These are phyloP conservation scores for Psophia crepitans DNA, from an alignment of 2,113 vertebrate species.

Conservation along the genomic window DNA sequence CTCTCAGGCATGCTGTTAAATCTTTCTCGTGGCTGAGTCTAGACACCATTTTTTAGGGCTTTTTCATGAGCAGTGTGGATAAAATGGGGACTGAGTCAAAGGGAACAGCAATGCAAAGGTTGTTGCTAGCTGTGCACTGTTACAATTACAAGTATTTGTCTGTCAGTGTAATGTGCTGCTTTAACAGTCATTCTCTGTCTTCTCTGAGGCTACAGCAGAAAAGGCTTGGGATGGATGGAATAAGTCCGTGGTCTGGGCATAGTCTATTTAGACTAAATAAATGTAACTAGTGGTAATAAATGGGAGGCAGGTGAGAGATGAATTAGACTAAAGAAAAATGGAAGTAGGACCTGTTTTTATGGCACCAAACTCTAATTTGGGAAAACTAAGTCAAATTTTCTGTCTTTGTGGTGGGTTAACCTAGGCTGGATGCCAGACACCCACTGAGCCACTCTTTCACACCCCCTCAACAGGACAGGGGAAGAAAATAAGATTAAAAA, in stretches of 20 bases:
- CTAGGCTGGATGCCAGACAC: neutral
- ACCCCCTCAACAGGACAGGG: neutral
- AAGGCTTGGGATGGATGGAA: neutral
- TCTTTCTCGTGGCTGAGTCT: neutral
- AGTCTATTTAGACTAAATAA: neutral
- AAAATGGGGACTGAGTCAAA: neutral
- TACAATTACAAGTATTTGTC: neutral
- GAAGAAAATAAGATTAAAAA: neutral
- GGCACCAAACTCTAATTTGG: neutral
- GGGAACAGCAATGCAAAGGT: neutral
- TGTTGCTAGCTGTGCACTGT: neutral
- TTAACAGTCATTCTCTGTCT: neutral
- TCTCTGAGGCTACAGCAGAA: neutral
- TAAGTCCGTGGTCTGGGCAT: neutral
- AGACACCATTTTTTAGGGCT: neutral
- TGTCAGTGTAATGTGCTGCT: neutral
- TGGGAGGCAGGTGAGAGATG: neutral
- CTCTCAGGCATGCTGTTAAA: neutral
- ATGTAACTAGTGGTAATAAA: neutral
- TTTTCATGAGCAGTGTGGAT: neutral
- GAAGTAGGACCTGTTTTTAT: neutral
- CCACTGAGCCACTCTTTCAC: neutral
- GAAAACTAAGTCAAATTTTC: neutral
- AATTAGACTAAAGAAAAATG: neutral
- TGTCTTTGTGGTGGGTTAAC: neutral